Base-by-base conservation (phyloP, 2,888 invertebrate species). In the Eristalis arbustorum region DNA sequence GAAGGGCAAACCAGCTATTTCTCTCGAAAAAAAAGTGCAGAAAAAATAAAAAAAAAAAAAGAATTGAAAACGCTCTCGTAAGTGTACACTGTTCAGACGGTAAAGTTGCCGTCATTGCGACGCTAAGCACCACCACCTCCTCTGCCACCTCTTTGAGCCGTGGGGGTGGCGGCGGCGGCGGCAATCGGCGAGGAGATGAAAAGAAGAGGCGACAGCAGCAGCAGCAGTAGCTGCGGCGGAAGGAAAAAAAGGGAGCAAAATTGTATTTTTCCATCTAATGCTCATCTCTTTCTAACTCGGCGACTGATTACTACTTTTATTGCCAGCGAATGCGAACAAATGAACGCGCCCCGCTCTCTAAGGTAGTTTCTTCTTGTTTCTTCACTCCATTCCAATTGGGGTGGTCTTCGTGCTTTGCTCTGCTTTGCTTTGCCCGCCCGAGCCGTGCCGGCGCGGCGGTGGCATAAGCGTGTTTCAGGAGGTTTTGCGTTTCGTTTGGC, bases 301-400 rank as follows among this genome's bases (percentile, higher is more conserved):
- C 90, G 89, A 89, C 90, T 92, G 92, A 92, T 92, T 92, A 92
- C 92, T 92, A 92, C 91, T 92, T 92, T 92, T 92, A 92, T 92
- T 91, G 91, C 92, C 90, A 91, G 90, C 91, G 90, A 92, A 84
- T 84, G 76, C 76, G 82, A 85, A 82, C 82, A 85, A 85, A 85
- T 85, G 85, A 85, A 85, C 82, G 85, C 85, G 85, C 74, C 49
- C 49, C 75, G 89, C 89, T 90, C 88, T 89, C 90, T 87, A 91
- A 90, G 91, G 90, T 90, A 91, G 89, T 89, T 89, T 88, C 87
- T 72, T 78, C 75, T 84, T 83, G 83, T 84, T 81, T 77, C 85
- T 85, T 85, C 77, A 75, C 84, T 81, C 76, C 80, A 80, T 84
- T 68, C 81, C 49, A 63, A 77, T 49, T 84, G 73, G 85, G 85